Base-by-base conservation (phyloP, 2,888 invertebrate genomes). In the Apodemia hepburni region DNA sequence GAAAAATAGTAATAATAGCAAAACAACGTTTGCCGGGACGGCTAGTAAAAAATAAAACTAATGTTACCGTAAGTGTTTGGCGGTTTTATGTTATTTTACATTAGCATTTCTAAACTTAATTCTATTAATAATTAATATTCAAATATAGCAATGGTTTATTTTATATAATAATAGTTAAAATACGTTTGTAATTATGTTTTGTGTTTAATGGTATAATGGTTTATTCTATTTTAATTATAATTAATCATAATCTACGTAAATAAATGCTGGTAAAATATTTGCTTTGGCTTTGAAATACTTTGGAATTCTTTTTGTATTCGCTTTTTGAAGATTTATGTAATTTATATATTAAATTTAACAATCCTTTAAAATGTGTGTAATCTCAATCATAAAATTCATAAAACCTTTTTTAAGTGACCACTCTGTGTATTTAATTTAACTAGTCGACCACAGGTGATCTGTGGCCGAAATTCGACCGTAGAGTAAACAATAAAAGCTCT, bases 211-310 rank as follows among this genome's bases (percentile, higher is more conserved):
- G 18, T 18, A 49, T 4, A 49, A 49, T 49, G 54, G 54, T 22
- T 54, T 54, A 27, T 5, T 27, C 7, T 15, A 54, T 22, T 54
- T 15, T 15, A 22, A 27, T 27, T 54, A 54, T 15, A 27, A 27
- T 54, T 54, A 54, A 27, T 27, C 0, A 54, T 54, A 54, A 27
- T 54, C 18, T 54, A 54, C 12, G 27, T 22, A 54, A 27, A 15
- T 22, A 54, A 27, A 15, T 22, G 38, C 33, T 61, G 51, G 61
- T 61, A 61, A 61, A 51, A 49, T 22, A 54, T 54, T 61, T 29
- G 35, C 61, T 62, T 62, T 62, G 61, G 61, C 45, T 61, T 9
- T 54, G 18, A 49, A 45, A 62, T 18, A 58, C 61, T 62, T 62
- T 62, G 58, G 61, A 47, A 18, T 9, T 33, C 12, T 42, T 12